phyloP scores from a whole-genome alignment of 2,888 invertebrate genomes.

The Petrolisthes manimaculis region DNA sequence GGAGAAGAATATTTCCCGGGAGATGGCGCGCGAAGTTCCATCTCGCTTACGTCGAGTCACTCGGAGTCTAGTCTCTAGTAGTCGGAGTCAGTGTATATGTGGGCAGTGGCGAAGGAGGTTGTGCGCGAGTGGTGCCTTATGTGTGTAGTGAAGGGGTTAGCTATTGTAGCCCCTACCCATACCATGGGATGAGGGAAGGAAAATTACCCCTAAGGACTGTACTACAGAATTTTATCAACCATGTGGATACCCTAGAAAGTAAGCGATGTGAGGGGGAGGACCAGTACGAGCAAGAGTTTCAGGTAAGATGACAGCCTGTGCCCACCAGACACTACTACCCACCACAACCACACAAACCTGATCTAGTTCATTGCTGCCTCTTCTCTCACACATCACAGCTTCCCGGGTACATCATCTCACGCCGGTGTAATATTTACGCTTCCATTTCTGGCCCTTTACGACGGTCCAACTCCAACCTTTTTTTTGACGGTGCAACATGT shows the following conservation, averaged over 20 bases:
- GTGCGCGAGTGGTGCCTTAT: conserved; percentile 27
- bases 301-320: conserved; percentile 68
- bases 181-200: conserved; percentile 67
- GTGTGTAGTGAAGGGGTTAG: conserved; percentile 53
- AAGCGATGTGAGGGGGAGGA: conserved; percentile 69
- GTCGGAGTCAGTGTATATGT: background rate
- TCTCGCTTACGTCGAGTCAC: background rate
- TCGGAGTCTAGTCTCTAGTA: background rate
- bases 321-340: conserved; percentile 2
- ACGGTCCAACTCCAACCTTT: background rate
- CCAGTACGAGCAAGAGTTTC: conserved; percentile 72
- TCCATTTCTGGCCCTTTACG: too few species aligned
- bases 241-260: conserved; percentile 71
- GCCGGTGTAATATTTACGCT: too few species aligned
- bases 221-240: conserved; percentile 72
- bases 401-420: too few species aligned
- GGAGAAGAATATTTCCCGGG: conserved; percentile 3
- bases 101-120: background rate
- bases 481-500: background rate
- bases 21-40: conserved; percentile 12
- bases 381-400: background rate
- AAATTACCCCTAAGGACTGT: conserved; percentile 70
- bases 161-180: conserved; percentile 63
- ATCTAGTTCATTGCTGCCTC: conserved; percentile 13
- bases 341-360: conserved; percentile 1